phyloP scores from a whole-genome alignment of 1,140 invertebrate species.

The Trichomalopsis sarcophagae region DNA sequence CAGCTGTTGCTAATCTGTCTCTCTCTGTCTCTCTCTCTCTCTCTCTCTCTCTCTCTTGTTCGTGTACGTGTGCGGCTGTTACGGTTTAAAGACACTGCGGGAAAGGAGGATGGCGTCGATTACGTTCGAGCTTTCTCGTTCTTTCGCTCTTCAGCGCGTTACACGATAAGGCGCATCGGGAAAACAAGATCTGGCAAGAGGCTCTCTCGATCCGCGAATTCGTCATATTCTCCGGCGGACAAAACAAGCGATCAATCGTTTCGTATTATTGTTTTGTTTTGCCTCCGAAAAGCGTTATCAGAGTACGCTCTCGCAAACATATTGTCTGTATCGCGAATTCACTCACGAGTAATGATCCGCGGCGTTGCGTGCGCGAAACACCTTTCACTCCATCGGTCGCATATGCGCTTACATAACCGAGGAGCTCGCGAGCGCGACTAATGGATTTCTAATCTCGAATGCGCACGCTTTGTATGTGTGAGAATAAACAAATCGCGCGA shows the following conservation, averaged over 20 bases:
- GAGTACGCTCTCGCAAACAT: neutral
- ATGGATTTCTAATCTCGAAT: conserved; percentile 15
- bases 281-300: neutral
- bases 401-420: conserved; percentile 4
- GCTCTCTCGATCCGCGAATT: neutral
- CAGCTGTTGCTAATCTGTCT: conserved; percentile 13
- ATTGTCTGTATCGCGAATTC: too few relatives aligned
- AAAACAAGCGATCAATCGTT: neutral
- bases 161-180: too few relatives aligned
- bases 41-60: neutral
- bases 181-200: too few relatives aligned
- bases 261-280: neutral
- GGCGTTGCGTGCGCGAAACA: neutral
- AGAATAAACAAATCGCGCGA: neutral
- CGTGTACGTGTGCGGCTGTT: neutral
- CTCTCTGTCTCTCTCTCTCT: neutral
- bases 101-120: neutral
- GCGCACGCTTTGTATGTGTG: neutral
- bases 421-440: neutral
- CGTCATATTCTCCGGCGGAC: neutral
- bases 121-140: neutral
- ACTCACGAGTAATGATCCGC: too few relatives aligned
- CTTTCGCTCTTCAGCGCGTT: neutral
- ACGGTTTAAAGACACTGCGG: neutral
- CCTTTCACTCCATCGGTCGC: conserved; percentile 21